These are phyloP conservation scores for Nannobrachium achirus DNA, from an alignment of 2,113 vertebrate genomes.

Conservation along the genomic window DNA sequence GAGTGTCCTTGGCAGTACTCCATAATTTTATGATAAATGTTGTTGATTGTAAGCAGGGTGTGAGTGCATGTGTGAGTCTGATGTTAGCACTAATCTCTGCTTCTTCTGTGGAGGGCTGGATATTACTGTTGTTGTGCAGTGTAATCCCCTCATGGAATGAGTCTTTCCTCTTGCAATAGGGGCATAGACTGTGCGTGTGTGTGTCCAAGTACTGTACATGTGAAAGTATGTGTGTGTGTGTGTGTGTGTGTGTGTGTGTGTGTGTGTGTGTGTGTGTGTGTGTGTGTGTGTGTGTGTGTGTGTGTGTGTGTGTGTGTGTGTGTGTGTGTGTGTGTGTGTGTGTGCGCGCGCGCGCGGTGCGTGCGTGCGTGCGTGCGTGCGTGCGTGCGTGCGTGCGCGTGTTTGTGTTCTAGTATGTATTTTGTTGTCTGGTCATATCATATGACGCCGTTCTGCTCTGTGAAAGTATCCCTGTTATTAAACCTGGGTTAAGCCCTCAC, in stretches of 20 bases:
- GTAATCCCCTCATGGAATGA: constrained; percentile 70
- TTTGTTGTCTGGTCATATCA: constrained; percentile 67
- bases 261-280: constrained; percentile 2
- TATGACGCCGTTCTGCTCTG: constrained; percentile 66
- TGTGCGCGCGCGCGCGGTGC: not conserved
- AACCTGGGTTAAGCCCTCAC: constrained; percentile 70
- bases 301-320: constrained; percentile 31
- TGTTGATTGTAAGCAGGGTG: constrained; percentile 29
- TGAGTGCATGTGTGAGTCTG: constrained; percentile 54
- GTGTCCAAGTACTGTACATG: too few relatives aligned
- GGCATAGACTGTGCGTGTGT: constrained; percentile 5
- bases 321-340: not conserved
- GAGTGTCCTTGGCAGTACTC: too few relatives aligned
- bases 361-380: constrained; percentile 11
- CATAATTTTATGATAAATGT: constrained; percentile 38
- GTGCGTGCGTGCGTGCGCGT: constrained; percentile 8
- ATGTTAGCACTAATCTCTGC: constrained; percentile 62
- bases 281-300: constrained; percentile 5
- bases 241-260: constrained; percentile 5
- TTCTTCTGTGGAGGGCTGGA: constrained; percentile 59
- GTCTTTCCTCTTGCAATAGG: constrained; percentile 51
- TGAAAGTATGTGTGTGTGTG: not conserved
- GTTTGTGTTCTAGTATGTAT: not conserved
- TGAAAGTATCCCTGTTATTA: constrained; percentile 72
- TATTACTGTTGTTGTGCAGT: constrained; percentile 66